Evolutionary conservation across 2,113 vertebrate species (phyloP), one percentile per base, ranked within the genome.

Genomic region (Saguinus imperator): DNA sequence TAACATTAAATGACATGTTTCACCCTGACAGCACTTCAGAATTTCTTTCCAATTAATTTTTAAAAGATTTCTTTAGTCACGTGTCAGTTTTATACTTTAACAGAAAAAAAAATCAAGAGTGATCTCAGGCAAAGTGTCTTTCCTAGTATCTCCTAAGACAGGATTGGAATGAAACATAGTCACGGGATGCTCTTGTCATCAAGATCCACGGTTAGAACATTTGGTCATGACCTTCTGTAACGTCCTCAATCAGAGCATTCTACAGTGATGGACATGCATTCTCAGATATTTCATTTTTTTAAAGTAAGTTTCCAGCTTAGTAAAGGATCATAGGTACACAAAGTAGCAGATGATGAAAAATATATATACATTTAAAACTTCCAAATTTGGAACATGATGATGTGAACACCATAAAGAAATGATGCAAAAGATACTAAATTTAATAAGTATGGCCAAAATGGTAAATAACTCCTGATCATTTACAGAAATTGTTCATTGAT

Each of bases 1-100:
- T 75, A 29, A 29, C 43, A 14, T 4, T 11, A 23, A 87, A 40
- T 35, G 43, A 55, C 83, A n/a, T 66, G 35, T 48, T 48, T 89
- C 18, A 32, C 50, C 87, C 85, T n/a, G 57, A 72, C 7, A 57
- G 32, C 48, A 1, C 35, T 45, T 76, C 8, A 0, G 50, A 88
- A 52, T 35, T 48, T 77, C 68, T 92, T 32, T 70, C 87, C 43
- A 40, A 70, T 89, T 61, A 64, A 83, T 40, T 77, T 89, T 88
- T 87, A 87, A 58, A 81, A 57, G 1, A 3, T 35, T 21, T 27
- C 35, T 87, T 66, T n/a, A 27, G 23, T 18, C 6, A 37, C 1
- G 3, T 48, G 77, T 70, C 92, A 6, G 52, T 50, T 86, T 61
- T 88, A 29, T 58, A 87, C 83, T 57, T 87, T n/a, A 43, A 79